Conservation (phyloP, 92 coral and sea anemone genomes). For the Paramuricea clavata region DNA sequence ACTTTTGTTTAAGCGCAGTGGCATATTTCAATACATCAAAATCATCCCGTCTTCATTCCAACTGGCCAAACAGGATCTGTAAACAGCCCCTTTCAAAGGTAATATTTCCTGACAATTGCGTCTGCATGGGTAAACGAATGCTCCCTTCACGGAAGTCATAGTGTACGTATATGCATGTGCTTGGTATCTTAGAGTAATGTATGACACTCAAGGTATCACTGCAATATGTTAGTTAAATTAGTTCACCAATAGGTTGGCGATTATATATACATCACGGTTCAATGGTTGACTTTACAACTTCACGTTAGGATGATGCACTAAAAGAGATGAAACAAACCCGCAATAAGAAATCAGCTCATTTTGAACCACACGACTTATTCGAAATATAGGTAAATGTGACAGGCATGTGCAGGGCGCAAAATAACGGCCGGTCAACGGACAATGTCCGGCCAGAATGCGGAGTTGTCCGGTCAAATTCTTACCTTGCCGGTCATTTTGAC, state of each 20-base stretch:
- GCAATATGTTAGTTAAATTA: slow-evolving; percentile 28
- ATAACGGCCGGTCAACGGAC: too few species aligned
- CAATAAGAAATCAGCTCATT: not conserved
- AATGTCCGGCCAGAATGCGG: too few species aligned
- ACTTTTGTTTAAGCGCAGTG: too few species aligned
- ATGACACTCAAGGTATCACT: not conserved
- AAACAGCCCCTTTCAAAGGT: not conserved
- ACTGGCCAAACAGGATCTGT: too few species aligned
- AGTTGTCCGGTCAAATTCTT: too few species aligned
- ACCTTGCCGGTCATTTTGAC: too few species aligned
- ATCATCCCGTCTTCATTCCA: too few species aligned
- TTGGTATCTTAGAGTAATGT: not conserved
- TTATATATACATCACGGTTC: slow-evolving; percentile 20
- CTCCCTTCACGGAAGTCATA: not conserved
- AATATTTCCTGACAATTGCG: not conserved
- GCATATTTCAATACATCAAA: too few species aligned
- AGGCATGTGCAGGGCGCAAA: too few species aligned
- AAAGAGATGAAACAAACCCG: not conserved
- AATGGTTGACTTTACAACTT: not conserved
- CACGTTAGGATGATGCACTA: slow-evolving; percentile 14
- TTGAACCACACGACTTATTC: too few species aligned
- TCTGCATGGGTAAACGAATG: not conserved
- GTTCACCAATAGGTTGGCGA: slow-evolving; percentile 13
- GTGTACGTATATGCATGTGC: slow-evolving; percentile 8
- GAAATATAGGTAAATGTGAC: too few species aligned